A percentile compares a stretch with the other conserved stretches of the same genome.
phyloP scores from a whole-genome alignment of 2,888 invertebrate species.

The Spialia ferax region DNA sequence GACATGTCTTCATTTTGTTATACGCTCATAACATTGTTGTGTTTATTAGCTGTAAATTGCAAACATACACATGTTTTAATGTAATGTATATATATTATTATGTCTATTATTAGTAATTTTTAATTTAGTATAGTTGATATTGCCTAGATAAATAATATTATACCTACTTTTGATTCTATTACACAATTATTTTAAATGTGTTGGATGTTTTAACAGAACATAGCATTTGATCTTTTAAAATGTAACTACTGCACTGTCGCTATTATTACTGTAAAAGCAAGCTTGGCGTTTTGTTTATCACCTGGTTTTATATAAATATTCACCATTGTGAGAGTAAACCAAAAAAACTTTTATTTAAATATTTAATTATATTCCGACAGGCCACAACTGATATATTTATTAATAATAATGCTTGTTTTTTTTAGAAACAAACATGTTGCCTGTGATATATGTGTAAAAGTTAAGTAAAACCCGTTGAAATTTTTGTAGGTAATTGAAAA shows the following conservation, averaged over 20 bases:
- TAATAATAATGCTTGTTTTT: too few relatives aligned
- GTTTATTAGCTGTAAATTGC: slow-evolving; percentile 18
- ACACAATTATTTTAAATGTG: slow-evolving; percentile 5
- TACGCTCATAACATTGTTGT: slow-evolving; percentile 17
- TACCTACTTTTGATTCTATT: slow-evolving; percentile 14
- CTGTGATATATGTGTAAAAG: slow-evolving; percentile 35
- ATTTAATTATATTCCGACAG: too few relatives aligned
- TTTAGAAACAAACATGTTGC: slow-evolving; percentile 18
- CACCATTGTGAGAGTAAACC: not conserved
- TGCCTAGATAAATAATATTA: slow-evolving; percentile 13
- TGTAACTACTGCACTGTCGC: not conserved
- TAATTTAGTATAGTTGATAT: slow-evolving; percentile 4
- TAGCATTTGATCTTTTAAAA: not conserved
- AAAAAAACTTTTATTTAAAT: too few relatives aligned
- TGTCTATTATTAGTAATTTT: slow-evolving; percentile 10
- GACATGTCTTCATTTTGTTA: not conserved
- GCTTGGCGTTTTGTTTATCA: not conserved
- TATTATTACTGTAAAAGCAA: not conserved
- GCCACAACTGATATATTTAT: too few relatives aligned
- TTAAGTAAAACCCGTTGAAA: not conserved
- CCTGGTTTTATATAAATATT: not conserved
- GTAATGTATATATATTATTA: slow-evolving; percentile 26
- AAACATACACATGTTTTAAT: slow-evolving; percentile 25
- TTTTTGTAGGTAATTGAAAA: slow-evolving; percentile 16
- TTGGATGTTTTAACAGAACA: not conserved